Base-by-base conservation (phyloP, 2,888 invertebrate genomes). In the Noctua janthe region DNA sequence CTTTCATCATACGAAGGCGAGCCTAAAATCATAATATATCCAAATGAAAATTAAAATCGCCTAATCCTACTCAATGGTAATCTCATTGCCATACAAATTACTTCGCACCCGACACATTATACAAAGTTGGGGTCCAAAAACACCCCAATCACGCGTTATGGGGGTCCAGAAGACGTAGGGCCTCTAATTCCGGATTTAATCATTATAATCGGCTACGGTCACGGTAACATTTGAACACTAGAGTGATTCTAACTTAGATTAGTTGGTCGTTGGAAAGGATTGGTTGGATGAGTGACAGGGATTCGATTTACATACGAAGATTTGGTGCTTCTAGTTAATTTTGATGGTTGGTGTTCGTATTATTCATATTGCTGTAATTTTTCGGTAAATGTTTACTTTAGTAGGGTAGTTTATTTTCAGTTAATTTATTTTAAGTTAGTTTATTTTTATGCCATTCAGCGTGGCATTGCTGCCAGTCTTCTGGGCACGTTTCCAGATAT, bases 111-210 rank as follows among this genome's bases (percentile, higher is more conserved):
- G 77, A 82, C 88, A 84, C 70, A 80, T 89, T 89, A 88, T 86
- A 78, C 81, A 75, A 78, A 86, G 80, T 83, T 83, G 71, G 89
- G 89, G 85, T 84, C 82, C 74, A n/a, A 78, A 86, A 87, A 87
- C 87, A 90, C 90, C 91, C 91, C 90, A 91, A 91, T 91, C 91
- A 90, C 82, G 76, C 87, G 87, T 90, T 90, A 91, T 91, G 80
- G 91, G 82, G 89, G 90, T 90, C 90, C 90, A 88, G 80, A 80
- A 89, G 87, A 89, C 81, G 80, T 87, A 89, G 81, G 71, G 71
- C 78, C 78, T 83, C 90, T 91, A 93, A 92, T 94, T 92, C 91
- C 84, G 89, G 87, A 91, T 93, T 91, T 92, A 92, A 92, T 93
- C 91, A 92, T 91, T 91, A 89, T 92, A 93, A 93, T 92, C 91